Evolutionary conservation across 2,797 vertebrate genomes (phyloP).

Genomic region (Peromyscus eremicus): DNA sequence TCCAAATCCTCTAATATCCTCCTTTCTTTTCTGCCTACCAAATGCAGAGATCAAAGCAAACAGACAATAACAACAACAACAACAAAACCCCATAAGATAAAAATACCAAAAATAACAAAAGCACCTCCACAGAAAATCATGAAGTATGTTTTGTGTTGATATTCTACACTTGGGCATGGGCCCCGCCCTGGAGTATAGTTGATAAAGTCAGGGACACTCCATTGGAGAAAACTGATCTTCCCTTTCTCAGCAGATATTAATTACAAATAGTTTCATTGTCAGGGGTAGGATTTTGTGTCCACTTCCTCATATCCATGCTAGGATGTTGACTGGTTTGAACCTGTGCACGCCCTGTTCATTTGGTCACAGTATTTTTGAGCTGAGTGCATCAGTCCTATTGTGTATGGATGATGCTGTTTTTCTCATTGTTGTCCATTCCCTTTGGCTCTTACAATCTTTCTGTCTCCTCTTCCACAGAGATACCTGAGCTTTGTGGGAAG

Average conservation of each 20-base stretch:
- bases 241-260: not conserved
- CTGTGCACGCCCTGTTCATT: not conserved
- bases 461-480: not conserved
- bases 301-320: not conserved
- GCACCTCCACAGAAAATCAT: not conserved
- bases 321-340: not conserved
- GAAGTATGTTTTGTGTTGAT: not conserved
- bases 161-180: not conserved
- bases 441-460: not conserved
- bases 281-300: not conserved
- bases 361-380: not conserved
- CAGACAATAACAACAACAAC: too few species aligned
- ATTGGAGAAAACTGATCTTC: not conserved
- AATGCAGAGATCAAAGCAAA: too few species aligned
- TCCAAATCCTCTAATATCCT: too few species aligned
- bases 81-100: too few species aligned
- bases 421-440: not conserved
- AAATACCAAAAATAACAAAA: not conserved
- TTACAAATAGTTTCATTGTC: not conserved
- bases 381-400: not conserved
- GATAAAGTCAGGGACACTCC: not conserved
- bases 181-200: not conserved
- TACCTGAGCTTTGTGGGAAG: not conserved
- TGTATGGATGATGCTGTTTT: too few species aligned
- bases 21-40: too few species aligned